phyloP scores from a whole-genome alignment of 2,797 vertebrate genomes.

The Pelobates cultripes region DNA sequence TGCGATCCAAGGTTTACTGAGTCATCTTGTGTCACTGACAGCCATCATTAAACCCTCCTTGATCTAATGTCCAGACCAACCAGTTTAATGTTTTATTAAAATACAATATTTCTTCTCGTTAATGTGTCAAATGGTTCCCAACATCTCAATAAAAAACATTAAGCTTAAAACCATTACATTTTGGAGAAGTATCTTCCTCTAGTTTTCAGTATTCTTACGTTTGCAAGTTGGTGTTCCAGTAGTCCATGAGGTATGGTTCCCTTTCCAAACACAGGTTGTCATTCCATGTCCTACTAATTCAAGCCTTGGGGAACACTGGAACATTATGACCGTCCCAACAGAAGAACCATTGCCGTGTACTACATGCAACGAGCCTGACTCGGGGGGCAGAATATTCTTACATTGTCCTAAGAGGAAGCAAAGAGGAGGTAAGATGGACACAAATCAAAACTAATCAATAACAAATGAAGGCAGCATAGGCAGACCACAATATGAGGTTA shows the following conservation, averaged over 20 bases:
- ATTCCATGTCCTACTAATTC: constrained; percentile 74
- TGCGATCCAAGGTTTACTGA: too few relatives aligned
- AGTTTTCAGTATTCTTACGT: constrained; percentile 68
- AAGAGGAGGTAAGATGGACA: constrained; percentile 7
- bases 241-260: constrained; percentile 78
- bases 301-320: constrained; percentile 81
- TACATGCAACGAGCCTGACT: constrained; percentile 74
- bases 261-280: constrained; percentile 75
- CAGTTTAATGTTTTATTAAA: too few relatives aligned
- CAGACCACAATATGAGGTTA: constrained; percentile 21
- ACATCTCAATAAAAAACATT: too few relatives aligned
- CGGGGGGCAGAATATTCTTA: constrained; percentile 69
- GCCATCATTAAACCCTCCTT: too few relatives aligned
- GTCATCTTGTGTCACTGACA: too few relatives aligned
- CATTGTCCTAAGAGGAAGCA: constrained; percentile 74
- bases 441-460: constrained; percentile 35
- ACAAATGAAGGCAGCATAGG: constrained; percentile 7
- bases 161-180: too few relatives aligned
- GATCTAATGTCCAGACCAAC: too few relatives aligned
- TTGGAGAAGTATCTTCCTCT: too few relatives aligned
- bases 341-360: constrained; percentile 82
- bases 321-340: constrained; percentile 79
- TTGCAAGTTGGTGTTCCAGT: constrained; percentile 78
- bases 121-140: too few relatives aligned
- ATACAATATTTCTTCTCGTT: too few relatives aligned